These are phyloP conservation scores for Gymnorhina tibicen DNA, from an alignment of 2,113 vertebrate genomes.

Conservation along the genomic window DNA sequence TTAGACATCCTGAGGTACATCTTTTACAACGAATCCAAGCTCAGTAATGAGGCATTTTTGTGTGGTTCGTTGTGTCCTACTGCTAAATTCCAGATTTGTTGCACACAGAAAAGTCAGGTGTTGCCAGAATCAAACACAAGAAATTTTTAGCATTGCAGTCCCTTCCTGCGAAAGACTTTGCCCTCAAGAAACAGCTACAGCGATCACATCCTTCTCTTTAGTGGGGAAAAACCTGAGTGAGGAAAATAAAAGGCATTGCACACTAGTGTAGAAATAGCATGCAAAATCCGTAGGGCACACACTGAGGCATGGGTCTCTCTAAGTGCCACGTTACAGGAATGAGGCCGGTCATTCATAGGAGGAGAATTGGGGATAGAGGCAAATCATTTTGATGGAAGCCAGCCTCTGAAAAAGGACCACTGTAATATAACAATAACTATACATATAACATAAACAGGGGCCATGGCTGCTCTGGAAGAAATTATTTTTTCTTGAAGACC, in stretches of 20 bases:
- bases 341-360: background rate
- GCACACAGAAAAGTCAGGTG: background rate
- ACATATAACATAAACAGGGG: background rate
- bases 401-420: background rate
- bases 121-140: background rate
- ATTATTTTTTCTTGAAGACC: background rate
- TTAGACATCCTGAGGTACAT: background rate
- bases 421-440: background rate
- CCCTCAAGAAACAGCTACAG: background rate
- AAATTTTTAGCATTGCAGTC: background rate
- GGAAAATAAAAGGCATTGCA: background rate
- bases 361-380: background rate
- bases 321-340: rapidly evolving
- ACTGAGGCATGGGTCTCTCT: background rate
- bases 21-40: background rate
- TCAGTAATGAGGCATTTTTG: background rate
- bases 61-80: background rate
- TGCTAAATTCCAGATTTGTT: background rate
- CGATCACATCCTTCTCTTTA: background rate
- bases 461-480: background rate
- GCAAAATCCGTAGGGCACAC: background rate
- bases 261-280: rapidly evolving
- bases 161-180: background rate
- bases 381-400: background rate
- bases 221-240: background rate